Evolutionary conservation across 2,113 vertebrate species (phyloP).

Genomic region (Eidolon helvum): DNA sequence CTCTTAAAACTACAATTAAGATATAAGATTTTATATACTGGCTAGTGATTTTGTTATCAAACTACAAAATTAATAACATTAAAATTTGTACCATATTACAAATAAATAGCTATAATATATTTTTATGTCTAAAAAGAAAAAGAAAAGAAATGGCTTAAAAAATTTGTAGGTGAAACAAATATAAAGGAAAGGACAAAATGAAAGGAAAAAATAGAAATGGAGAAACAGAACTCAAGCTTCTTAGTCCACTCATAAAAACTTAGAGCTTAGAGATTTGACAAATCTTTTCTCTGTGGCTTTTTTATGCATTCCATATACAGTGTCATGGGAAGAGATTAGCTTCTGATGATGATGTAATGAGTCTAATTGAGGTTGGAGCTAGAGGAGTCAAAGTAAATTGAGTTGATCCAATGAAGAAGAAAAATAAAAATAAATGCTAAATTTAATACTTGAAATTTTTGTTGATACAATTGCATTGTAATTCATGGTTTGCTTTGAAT

Average conservation of each 20-base stretch:
- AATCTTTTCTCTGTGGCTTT: not conserved
- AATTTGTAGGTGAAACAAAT: not conserved
- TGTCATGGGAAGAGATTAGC: slow-evolving; percentile 36
- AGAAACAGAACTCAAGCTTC: not conserved
- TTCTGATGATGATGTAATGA: slow-evolving; percentile 14
- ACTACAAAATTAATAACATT: not conserved
- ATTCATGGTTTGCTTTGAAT: not conserved
- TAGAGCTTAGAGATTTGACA: not conserved
- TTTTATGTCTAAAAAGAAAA: not conserved
- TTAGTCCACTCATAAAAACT: not conserved
- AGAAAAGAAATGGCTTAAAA: not conserved
- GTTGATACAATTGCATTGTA: slow-evolving; percentile 10
- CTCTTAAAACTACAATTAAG: not conserved
- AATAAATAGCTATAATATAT: not conserved
- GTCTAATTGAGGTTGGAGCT: slow-evolving; percentile 8
- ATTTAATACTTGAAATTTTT: slow-evolving; percentile 56
- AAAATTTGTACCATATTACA: not conserved
- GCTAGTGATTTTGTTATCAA: not conserved
- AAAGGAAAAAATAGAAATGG: not conserved
- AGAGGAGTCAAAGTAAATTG: slow-evolving; percentile 40
- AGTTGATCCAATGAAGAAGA: not conserved
- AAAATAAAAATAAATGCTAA: slow-evolving; percentile 45
- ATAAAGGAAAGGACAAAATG: not conserved
- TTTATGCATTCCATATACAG: not conserved
- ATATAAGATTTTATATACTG: not conserved